Evolutionary conservation across 2,888 invertebrate genomes (phyloP), one percentile per base, ranked within the genome.

Genomic region (Congeria kusceri): DNA sequence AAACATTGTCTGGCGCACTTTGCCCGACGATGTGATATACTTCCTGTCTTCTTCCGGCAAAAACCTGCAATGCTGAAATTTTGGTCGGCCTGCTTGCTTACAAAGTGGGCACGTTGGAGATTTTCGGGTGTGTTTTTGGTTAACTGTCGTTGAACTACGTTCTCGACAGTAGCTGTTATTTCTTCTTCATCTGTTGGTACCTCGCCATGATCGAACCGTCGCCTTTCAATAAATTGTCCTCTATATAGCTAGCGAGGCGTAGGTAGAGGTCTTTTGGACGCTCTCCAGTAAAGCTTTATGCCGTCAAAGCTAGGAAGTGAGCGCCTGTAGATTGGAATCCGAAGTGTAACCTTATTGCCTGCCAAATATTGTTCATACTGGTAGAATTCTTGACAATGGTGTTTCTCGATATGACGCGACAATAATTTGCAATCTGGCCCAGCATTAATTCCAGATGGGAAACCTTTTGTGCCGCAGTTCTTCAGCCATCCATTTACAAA

Each of bases 391-490:
- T 81, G 0, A 85, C 85, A 15, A 80, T 80, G 5, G 77, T 81
- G 27, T 77, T 79, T 9, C 83, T 39, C 13, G 83, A 78, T 32
- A 79, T 84, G 3, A 84, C 46, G 2, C 81, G 84, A 25, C 81
- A 84, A n/a, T 66, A 85, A 47, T 85, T 87, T 0, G 84, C 83
- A 53, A 84, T 85, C 18, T 85, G 86, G 4, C 86, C 85, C n/a
- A 86, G 49, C 82, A 82, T 82, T 1, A 78, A 25, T 20, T 83
- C 79, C 7, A 85, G 62, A 0, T 63, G 63, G 2, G 39, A 58
- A 0, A 82, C 74, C 44, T 84, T 85, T 66, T 81, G 84, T 11
- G 57, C 66, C 3, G 77, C 77, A 0, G 75, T 79, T 11, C 53
- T 61, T 0, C 67, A 71, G 15, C 70, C 72, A 1, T 78, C 70